phyloP scores from a whole-genome alignment of 2,113 vertebrate genomes.

The Sinocyclocheilus anophthalmus region DNA sequence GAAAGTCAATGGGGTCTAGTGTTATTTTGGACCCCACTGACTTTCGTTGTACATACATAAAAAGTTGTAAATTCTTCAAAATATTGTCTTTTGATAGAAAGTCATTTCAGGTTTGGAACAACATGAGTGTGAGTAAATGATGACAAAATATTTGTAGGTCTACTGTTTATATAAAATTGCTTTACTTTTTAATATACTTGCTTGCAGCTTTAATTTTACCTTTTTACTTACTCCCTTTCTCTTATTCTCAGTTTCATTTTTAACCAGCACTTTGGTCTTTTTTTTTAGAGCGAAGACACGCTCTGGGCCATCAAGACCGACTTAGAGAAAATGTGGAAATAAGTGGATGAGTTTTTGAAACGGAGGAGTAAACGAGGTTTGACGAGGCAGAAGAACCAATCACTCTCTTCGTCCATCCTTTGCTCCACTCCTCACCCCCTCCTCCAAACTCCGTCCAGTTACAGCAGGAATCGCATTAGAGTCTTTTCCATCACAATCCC shows the following conservation, averaged over 20 bases:
- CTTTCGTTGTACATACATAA: not conserved
- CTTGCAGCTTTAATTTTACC: not conserved
- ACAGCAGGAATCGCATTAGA: slow-evolving; percentile 7
- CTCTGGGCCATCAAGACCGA: slow-evolving; percentile 50
- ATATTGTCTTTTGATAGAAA: not conserved
- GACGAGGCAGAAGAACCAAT: not conserved
- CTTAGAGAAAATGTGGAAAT: slow-evolving; percentile 3
- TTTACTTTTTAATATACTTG: not conserved
- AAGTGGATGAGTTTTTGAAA: not conserved
- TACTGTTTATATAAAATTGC: not conserved
- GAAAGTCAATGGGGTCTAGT: not conserved
- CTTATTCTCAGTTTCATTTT: slow-evolving; percentile 33
- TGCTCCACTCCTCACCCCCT: not conserved
- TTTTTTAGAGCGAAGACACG: slow-evolving; percentile 53
- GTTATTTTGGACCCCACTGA: not conserved
- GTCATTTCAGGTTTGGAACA: not conserved
- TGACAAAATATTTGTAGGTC: not conserved
- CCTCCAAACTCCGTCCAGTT: not conserved
- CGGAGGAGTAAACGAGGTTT: slow-evolving; percentile 20
- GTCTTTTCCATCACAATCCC: slow-evolving; percentile 1
- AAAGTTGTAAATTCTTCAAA: not conserved
- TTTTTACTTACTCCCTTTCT: not conserved
- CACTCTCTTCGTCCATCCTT: not conserved
- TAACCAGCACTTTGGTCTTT: slow-evolving; percentile 45
- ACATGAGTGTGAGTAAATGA: not conserved